Conservation (phyloP, 2,888 invertebrate genomes). For the Physocephala rufipes region DNA sequence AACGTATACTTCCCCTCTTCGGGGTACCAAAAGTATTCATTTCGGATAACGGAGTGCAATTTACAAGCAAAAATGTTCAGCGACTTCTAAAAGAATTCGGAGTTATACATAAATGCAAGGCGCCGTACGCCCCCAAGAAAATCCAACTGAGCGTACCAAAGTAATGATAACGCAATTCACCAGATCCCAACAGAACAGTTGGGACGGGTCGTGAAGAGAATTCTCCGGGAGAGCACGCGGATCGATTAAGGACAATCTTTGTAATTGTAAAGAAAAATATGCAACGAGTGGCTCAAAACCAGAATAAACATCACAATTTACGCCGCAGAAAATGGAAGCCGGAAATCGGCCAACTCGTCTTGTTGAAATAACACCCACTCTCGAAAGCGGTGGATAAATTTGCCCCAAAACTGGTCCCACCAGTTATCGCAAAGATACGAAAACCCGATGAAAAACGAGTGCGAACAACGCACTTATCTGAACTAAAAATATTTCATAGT, state of each 20-base stretch:
- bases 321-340: constrained; percentile 3
- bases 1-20: not conserved
- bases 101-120: no score
- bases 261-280: not conserved
- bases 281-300: not conserved
- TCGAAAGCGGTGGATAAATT: constrained; percentile 1
- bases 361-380: not conserved
- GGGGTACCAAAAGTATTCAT: not conserved
- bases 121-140: constrained; percentile 6
- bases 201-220: not conserved
- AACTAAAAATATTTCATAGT: not conserved
- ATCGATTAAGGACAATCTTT: not conserved
- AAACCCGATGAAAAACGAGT: not conserved
- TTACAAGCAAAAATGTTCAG: not conserved
- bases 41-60: not conserved
- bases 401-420: not conserved
- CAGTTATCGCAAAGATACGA: not conserved
- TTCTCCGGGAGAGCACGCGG: not conserved
- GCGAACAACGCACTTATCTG: not conserved
- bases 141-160: not conserved
- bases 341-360: not conserved
- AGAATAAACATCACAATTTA: not conserved
- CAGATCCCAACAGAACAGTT: not conserved
- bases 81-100: no score
- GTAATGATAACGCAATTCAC: not conserved